Evolutionary conservation across 2,797 vertebrate species (phyloP).

Genomic region (Sibirionetta formosa): DNA sequence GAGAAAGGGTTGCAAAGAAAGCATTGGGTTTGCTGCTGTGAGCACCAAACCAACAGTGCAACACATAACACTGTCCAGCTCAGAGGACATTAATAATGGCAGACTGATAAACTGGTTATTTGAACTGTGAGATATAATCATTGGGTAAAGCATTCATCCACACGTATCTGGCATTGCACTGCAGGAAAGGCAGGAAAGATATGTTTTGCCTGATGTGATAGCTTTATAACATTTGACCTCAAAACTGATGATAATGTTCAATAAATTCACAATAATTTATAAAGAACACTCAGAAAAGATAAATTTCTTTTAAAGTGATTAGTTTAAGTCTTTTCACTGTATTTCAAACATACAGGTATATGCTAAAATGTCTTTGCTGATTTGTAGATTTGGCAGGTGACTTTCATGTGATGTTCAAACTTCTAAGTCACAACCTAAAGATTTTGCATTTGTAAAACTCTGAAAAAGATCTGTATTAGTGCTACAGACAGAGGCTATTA

Average conservation of each 20-base stretch:
- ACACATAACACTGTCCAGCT: neutral
- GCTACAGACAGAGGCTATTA: neutral
- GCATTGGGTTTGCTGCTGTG: neutral
- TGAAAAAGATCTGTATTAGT: neutral
- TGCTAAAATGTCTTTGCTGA: neutral
- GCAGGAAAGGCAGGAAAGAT: neutral
- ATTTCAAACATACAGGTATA: neutral
- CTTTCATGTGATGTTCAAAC: neutral
- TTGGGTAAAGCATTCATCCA: accelerated
- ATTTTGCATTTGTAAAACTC: neutral
- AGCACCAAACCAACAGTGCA: neutral
- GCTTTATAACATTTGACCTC: neutral
- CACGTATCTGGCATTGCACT: neutral
- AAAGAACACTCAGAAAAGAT: neutral
- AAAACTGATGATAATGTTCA: neutral
- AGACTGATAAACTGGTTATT: neutral
- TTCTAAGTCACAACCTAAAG: neutral
- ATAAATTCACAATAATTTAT: neutral
- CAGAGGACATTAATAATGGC: neutral
- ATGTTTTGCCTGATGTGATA: neutral
- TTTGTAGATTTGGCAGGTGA: neutral
- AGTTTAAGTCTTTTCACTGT: neutral
- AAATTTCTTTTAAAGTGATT: neutral
- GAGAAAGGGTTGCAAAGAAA: neutral
- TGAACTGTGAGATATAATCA: neutral